phyloP scores from a whole-genome alignment of 1,140 invertebrate genomes.

The Hyphantria cunea region DNA sequence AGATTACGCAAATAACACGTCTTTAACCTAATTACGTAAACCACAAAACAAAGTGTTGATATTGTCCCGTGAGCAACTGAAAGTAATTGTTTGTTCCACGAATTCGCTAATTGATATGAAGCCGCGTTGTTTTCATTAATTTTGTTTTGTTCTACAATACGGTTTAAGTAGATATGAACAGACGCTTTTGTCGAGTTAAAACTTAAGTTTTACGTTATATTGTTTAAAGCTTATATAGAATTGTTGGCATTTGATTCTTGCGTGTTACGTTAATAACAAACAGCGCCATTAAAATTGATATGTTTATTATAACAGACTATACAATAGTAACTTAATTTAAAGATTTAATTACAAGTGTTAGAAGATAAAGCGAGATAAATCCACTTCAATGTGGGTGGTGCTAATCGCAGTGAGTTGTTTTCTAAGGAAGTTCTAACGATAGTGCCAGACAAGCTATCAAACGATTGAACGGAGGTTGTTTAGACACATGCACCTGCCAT shows the following conservation, averaged over 20 bases:
- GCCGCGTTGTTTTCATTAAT: conserved; percentile 22
- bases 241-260: conserved; percentile 18
- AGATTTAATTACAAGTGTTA: too few species aligned
- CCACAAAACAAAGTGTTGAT: conserved; percentile 17
- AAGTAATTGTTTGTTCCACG: conserved; percentile 26
- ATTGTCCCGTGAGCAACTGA: conserved; percentile 16
- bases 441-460: conserved; percentile 13
- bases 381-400: conserved; percentile 12
- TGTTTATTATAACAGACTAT: background rate
- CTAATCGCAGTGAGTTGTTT: background rate
- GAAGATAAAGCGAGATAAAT: background rate
- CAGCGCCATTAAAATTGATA: background rate
- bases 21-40: conserved; percentile 8
- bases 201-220: conserved; percentile 23
- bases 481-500: conserved; percentile 22
- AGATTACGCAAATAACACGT: conserved; percentile 30
- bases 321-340: too few species aligned
- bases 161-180: conserved; percentile 8
- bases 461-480: conserved; percentile 8
- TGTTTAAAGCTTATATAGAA: conserved; percentile 19
- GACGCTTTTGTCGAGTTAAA: conserved; percentile 23
- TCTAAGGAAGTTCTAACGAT: conserved; percentile 19
- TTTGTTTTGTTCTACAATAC: conserved; percentile 26
- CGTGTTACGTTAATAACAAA: conserved; percentile 8
- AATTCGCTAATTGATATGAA: conserved; percentile 23